Conservation (phyloP, 1,140 invertebrate species). For the Cyphomyrmex costatus region DNA sequence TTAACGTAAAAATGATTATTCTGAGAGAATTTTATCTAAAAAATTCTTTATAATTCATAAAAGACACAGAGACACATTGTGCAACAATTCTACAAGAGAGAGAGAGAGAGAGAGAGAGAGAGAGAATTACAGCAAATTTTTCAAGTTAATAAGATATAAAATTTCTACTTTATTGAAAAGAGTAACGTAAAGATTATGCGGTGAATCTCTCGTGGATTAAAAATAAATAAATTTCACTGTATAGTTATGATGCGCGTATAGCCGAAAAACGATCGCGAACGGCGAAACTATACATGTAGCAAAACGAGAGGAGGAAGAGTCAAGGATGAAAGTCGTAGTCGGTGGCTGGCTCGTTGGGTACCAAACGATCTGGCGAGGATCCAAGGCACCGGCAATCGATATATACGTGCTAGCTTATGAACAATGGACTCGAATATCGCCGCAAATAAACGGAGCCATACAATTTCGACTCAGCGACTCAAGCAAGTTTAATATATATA, state of each 20-base stretch:
- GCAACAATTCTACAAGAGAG: not conserved
- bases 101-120: too few relatives aligned
- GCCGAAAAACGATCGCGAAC: constrained; percentile 1
- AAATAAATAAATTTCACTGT: constrained; percentile 7
- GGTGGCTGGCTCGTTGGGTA: constrained; percentile 41
- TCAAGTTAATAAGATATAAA: constrained; percentile 36
- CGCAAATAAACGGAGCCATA: constrained; percentile 58
- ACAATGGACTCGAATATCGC: constrained; percentile 70
- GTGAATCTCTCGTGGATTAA: not conserved
- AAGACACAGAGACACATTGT: not conserved
- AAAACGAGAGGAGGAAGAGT: constrained; percentile 33
- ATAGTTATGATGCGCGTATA: not conserved
- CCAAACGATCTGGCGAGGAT: constrained; percentile 73
- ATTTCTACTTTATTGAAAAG: not conserved
- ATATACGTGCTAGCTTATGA: constrained; percentile 67
- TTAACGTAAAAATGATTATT: constrained; percentile 25
- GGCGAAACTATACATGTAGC: not conserved
- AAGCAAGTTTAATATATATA: constrained; percentile 51
- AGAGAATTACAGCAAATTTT: constrained; percentile 3
- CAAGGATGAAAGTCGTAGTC: constrained; percentile 56
- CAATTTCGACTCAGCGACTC: constrained; percentile 37
- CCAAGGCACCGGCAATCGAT: constrained; percentile 78
- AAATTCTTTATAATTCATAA: not conserved
- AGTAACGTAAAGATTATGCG: not conserved
- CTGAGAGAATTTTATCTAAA: not conserved